Evolutionary conservation across 2,888 invertebrate species (phyloP).

Genomic region (Molorchus minor): DNA sequence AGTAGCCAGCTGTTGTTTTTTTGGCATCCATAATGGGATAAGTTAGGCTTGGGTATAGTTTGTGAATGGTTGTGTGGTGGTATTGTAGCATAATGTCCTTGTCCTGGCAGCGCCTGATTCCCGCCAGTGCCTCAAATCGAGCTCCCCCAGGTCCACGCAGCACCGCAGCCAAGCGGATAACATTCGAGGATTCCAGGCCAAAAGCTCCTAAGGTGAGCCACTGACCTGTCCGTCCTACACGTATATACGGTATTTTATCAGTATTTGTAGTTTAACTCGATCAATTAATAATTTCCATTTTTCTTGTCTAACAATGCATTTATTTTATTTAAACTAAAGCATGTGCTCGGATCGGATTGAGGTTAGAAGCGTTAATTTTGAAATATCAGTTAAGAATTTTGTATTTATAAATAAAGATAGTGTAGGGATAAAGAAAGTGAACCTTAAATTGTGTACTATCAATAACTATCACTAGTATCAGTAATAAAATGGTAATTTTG

Average conservation of each 20-base stretch:
- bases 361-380: no score
- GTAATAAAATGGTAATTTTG: no score
- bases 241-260: background rate
- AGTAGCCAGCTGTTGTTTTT: constrained; percentile 40
- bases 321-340: no score
- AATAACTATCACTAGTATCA: no score
- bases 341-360: no score
- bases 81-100: constrained; percentile 57
- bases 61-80: constrained; percentile 56
- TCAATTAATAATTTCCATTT: no score
- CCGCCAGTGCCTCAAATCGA: constrained; percentile 56
- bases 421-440: no score
- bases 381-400: no score
- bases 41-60: constrained; percentile 53
- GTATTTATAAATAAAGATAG: no score
- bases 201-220: constrained; percentile 61
- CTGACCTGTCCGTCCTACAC: constrained; percentile 25
- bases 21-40: constrained; percentile 38
- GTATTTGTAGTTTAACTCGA: background rate
- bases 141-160: constrained; percentile 58
- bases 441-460: no score
- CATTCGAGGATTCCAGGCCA: constrained; percentile 59
- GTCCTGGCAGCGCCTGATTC: constrained; percentile 60
- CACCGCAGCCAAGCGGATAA: constrained; percentile 65
- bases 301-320: no score